These are phyloP conservation scores for Machimus atricapillus DNA, from an alignment of 2,888 invertebrate species.

Conservation along the genomic window DNA sequence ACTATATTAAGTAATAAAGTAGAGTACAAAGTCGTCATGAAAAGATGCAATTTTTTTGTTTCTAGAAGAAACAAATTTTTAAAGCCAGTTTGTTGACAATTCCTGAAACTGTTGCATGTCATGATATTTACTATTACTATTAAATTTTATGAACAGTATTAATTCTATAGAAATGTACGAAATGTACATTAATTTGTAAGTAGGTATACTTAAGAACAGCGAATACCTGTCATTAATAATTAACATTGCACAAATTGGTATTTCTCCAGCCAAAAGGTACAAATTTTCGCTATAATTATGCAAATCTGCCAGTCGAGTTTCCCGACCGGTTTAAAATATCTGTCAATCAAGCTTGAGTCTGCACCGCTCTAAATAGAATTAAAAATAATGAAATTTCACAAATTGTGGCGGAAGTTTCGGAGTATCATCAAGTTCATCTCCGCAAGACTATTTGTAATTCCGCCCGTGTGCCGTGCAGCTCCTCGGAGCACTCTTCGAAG, in stretches of 20 bases:
- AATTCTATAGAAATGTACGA: no score
- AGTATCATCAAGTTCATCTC: slow-evolving; percentile 38
- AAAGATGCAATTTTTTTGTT: no score
- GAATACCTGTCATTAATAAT: background rate
- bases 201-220: no score
- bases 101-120: no score
- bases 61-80: no score
- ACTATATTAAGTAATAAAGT: no score
- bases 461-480: slow-evolving; percentile 13
- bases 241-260: background rate
- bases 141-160: no score
- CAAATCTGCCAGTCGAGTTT: slow-evolving; percentile 17
- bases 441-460: slow-evolving; percentile 38
- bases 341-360: slow-evolving; percentile 35
- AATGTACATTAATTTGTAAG: no score
- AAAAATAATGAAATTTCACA: slow-evolving; percentile 41
- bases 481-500: background rate
- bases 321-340: slow-evolving; percentile 26
- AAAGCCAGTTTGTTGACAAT: no score
- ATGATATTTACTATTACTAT: no score
- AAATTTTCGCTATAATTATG: slow-evolving; percentile 34
- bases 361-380: slow-evolving; percentile 31
- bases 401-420: slow-evolving; percentile 39
- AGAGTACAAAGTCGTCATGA: no score
- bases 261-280: background rate